phyloP scores from a whole-genome alignment of 2,888 invertebrate species.

The Ditylenchus weischeri region DNA sequence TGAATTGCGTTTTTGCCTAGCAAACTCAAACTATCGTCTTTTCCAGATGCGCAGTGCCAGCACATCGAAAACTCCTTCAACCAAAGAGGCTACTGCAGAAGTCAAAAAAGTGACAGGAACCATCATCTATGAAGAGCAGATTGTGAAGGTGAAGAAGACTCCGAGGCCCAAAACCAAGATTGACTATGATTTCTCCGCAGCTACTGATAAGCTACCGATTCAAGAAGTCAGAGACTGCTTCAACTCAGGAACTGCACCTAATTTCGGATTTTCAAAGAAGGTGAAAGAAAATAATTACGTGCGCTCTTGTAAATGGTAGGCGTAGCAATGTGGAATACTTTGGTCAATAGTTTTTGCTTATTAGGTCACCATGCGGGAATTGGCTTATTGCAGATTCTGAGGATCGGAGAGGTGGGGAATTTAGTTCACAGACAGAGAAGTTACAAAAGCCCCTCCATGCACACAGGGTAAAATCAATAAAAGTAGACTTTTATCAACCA shows the following conservation, averaged over 20 bases:
- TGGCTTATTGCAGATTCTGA: conserved; percentile 31
- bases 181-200: too few species aligned
- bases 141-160: too few species aligned
- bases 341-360: conserved; percentile 12
- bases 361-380: conserved; percentile 28
- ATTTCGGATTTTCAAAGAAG: conserved; percentile 23
- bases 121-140: too few species aligned
- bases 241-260: conserved; percentile 25
- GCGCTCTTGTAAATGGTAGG: conserved; percentile 34
- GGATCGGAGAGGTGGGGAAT: conserved; percentile 22
- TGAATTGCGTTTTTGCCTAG: too few species aligned
- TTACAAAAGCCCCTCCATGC: background rate
- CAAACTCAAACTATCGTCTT: too few species aligned
- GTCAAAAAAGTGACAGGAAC: too few species aligned
- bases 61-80: too few species aligned
- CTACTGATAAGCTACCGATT: background rate
- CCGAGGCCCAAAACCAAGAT: too few species aligned
- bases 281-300: conserved; percentile 33
- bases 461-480: too few species aligned
- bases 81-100: too few species aligned
- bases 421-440: conserved; percentile 10
- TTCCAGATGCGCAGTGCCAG: too few species aligned
- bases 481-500: too few species aligned
- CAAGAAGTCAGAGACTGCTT: conserved; percentile 26
- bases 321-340: background rate